phyloP scores from a whole-genome alignment of 92 coral and sea anemone species.

The Siderastrea radians region DNA sequence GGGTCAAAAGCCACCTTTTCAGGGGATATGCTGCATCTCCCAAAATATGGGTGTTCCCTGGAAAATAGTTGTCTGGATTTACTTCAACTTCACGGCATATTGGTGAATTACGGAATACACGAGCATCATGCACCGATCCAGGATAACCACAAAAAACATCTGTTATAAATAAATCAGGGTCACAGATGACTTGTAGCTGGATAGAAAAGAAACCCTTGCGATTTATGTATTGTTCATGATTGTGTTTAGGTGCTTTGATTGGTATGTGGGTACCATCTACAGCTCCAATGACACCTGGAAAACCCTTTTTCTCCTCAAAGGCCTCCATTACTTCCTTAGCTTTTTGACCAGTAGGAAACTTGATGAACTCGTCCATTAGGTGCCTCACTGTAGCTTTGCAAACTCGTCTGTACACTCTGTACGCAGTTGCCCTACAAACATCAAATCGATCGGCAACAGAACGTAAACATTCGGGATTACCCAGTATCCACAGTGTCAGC shows the following conservation, averaged over 20 bases:
- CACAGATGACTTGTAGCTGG: slow-evolving; percentile 32
- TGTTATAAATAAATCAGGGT: slow-evolving; percentile 37
- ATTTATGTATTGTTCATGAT: slow-evolving; percentile 31
- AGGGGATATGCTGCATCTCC: slow-evolving; percentile 6
- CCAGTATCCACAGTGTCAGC: slow-evolving; percentile 52
- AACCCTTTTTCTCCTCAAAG: slow-evolving; percentile 39
- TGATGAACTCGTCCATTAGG: slow-evolving; percentile 39
- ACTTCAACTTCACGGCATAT: slow-evolving; percentile 45
- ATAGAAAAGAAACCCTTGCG: slow-evolving; percentile 54
- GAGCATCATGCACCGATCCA: slow-evolving; percentile 68
- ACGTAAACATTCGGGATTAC: slow-evolving; percentile 54
- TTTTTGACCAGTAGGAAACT: slow-evolving; percentile 47
- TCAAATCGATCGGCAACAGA: slow-evolving; percentile 66
- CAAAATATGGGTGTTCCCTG: slow-evolving; percentile 47
- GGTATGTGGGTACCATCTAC: slow-evolving; percentile 59
- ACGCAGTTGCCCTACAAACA: slow-evolving; percentile 42
- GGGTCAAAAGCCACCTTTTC: slow-evolving; percentile 46
- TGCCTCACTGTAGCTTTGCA: slow-evolving; percentile 44
- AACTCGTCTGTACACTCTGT: slow-evolving; percentile 40
- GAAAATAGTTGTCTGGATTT: slow-evolving; percentile 33
- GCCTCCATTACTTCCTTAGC: slow-evolving; percentile 20
- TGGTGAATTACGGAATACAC: slow-evolving; percentile 47
- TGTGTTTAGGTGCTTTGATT: slow-evolving; percentile 42
- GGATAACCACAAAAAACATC: slow-evolving; percentile 72
- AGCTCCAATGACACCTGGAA: slow-evolving; percentile 52